Evolutionary conservation across 2,113 vertebrate species (phyloP), one percentile per base, ranked within the genome.

Genomic region (Chrysemys picta): DNA sequence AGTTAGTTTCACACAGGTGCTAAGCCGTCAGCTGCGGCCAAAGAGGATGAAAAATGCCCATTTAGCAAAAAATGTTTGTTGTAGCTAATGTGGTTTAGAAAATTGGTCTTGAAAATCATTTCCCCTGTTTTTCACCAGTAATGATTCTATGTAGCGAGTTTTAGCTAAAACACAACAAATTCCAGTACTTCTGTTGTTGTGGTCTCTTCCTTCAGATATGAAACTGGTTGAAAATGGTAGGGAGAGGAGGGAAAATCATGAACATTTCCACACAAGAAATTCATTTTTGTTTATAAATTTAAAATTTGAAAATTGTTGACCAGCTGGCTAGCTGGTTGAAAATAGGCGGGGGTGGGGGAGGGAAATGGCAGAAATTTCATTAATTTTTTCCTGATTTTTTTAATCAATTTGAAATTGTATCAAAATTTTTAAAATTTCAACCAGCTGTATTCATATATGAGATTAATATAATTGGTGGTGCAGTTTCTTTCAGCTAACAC

Each of bases 101-200:
- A 65, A 65, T 65, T 31, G 35, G 62, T 65, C 62, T 65, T 35
- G 62, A 35, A 65, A 65, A 65, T n/a, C 7, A n/a, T 87, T 92
- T 84, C 76, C 42, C 19, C 35, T 1, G 93, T 86, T 93, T 91
- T 56, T 59, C 9, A 59, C 25, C 50, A 96, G 54, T 87, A 24
- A 19, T 54, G 27, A 27, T 94, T 97, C 45, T 54, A 89, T 83
- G 62, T 93, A 93, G 94, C 88, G 93, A 59, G 7, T 86, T 89
- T 54, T 87, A 82, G 87, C 91, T 94, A 90, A 95, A 95, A 56
- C n/a, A n/a, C 80, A 82, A 24, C 13, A 38, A 53, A 93, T 94
- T 92, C 89, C 88, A 91, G 85, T 84, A 87, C 84, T 93, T 65
- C 72, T 82, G 91, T n/a, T 91, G 80, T 88, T 94, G 90, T 91